Evolutionary conservation across 2,797 vertebrate genomes (phyloP).

Genomic region (Ficedula albicollis): DNA sequence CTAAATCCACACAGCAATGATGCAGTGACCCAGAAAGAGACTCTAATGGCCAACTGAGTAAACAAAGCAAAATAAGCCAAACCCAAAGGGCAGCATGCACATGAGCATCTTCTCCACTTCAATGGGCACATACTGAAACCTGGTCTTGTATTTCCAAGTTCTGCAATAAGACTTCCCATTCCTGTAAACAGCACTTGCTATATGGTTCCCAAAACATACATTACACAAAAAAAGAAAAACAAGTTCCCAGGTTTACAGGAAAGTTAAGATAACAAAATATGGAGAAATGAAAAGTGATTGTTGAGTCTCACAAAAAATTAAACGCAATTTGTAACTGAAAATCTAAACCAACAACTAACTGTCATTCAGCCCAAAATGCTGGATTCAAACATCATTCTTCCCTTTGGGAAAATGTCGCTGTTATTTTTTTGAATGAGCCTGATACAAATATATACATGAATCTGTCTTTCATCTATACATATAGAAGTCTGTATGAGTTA

Average conservation of each 20-base stretch:
- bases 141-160: not conserved
- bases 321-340: not conserved
- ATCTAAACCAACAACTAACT: not conserved
- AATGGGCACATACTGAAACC: not conserved
- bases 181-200: not conserved
- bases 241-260: not conserved
- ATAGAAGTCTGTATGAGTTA: not conserved
- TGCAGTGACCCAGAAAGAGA: not conserved
- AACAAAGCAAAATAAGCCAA: not conserved
- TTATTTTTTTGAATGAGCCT: not conserved
- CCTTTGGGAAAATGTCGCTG: not conserved
- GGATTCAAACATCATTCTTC: not conserved
- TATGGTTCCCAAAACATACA: not conserved
- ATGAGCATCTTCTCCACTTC: not conserved
- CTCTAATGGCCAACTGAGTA: not conserved
- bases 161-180: not conserved
- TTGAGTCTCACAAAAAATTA: not conserved
- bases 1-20: not conserved
- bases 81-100: not conserved
- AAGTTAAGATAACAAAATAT: not conserved
- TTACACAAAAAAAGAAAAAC: not conserved
- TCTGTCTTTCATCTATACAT: not conserved
- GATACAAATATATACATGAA: not conserved
- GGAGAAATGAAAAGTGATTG: not conserved
- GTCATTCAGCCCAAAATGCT: not conserved